Conservation (phyloP, 2,113 vertebrate genomes). For the Abramis brama region DNA sequence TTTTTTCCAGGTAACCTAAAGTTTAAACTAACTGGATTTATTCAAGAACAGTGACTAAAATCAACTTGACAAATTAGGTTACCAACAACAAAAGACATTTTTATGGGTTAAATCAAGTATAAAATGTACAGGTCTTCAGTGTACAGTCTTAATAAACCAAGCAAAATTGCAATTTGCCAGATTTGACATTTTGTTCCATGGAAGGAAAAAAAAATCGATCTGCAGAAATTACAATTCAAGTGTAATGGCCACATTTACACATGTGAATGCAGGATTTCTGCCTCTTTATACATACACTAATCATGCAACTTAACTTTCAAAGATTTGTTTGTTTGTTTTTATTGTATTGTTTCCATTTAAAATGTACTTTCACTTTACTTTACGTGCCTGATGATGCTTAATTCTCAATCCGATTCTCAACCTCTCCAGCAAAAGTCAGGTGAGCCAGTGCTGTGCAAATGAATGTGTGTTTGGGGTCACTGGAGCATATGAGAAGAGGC, state of each 20-base stretch:
- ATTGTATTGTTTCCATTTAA: neutral
- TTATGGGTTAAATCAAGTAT: neutral
- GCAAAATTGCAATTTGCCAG: neutral
- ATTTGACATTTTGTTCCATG: neutral
- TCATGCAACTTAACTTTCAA: neutral
- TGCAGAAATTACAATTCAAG: neutral
- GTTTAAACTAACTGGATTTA: neutral
- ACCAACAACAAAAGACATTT: neutral
- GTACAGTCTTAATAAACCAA: neutral
- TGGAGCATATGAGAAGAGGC: slow-evolving; percentile 20
- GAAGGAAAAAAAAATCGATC: neutral
- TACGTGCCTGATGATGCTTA: neutral
- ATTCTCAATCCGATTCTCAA: slow-evolving; percentile 15
- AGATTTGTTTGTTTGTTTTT: neutral
- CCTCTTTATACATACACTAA: neutral
- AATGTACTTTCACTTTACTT: neutral
- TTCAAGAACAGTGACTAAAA: neutral
- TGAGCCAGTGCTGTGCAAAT: slow-evolving; percentile 20
- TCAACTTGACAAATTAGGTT: neutral
- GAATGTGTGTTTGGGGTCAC: slow-evolving; percentile 26
- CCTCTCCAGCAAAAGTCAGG: slow-evolving; percentile 9
- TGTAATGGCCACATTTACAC: neutral
- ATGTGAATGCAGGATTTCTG: neutral
- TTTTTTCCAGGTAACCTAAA: neutral
- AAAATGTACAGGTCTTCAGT: neutral